Percentiles rank a stretch among this genome's conserved stretches.
Evolutionary conservation across 2,888 invertebrate genomes (phyloP).

Genomic region (Mycalesis mineus): DNA sequence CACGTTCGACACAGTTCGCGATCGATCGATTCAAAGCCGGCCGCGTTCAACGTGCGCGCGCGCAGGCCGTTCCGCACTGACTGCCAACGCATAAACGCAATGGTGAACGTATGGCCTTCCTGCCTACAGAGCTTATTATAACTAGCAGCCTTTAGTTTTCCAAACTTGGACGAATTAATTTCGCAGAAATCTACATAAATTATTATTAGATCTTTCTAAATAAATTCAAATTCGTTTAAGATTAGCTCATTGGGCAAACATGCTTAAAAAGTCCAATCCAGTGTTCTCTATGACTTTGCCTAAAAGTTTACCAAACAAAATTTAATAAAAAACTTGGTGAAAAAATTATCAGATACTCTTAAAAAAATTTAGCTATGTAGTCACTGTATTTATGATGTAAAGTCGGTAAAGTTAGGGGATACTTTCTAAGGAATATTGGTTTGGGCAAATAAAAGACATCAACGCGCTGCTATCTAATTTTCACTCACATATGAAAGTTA

Average conservation of each 20-base stretch:
- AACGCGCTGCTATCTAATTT: constrained; percentile 22
- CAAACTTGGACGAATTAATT: constrained; percentile 28
- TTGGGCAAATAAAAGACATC: constrained; percentile 20
- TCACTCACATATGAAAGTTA: neutral
- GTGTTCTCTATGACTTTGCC: too few species aligned
- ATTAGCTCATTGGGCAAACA: too few species aligned
- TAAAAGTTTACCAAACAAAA: too few species aligned
- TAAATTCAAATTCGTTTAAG: too few species aligned
- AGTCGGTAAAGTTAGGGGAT: too few species aligned
- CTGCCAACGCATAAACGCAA: constrained; percentile 27
- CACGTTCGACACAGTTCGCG: constrained; percentile 62
- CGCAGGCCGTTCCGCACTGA: constrained; percentile 66
- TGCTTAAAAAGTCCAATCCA: too few species aligned
- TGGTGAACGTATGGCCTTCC: constrained; percentile 74
- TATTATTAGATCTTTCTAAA: neutral
- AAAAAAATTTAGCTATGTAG: too few species aligned
- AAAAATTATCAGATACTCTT: too few species aligned
- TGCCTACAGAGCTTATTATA: constrained; percentile 56
- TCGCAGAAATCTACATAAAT: neutral
- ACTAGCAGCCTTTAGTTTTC: constrained; percentile 39
- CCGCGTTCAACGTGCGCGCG: constrained; percentile 54
- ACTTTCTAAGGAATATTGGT: too few species aligned
- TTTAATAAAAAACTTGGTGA: too few species aligned
- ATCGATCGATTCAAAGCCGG: constrained; percentile 37
- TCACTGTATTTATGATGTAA: too few species aligned